A percentile compares a stretch with the other conserved stretches of the same genome.
These are phyloP conservation scores for Steinernema hermaphroditum DNA, from an alignment of 2,888 invertebrate species.

Conservation along the genomic window DNA sequence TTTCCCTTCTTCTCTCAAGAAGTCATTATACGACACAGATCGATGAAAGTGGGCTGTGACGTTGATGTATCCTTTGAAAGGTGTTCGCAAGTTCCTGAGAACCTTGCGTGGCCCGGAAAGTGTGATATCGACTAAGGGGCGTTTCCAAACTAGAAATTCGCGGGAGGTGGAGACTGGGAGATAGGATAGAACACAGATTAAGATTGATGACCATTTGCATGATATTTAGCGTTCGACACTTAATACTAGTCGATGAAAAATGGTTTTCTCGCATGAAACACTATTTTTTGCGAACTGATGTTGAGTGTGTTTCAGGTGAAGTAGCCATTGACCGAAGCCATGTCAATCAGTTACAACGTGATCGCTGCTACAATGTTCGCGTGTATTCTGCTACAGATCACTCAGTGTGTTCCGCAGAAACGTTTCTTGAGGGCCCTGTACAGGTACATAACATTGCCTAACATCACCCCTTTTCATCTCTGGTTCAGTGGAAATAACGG, in stretches of 20 bases:
- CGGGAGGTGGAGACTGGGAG: neutral
- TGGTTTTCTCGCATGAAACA: too few species aligned
- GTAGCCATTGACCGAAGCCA: neutral
- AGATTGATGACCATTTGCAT: neutral
- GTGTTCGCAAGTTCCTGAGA: too few species aligned
- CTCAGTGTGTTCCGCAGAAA: neutral
- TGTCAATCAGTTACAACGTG: neutral
- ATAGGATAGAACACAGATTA: neutral
- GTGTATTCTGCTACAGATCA: neutral
- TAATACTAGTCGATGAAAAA: too few species aligned
- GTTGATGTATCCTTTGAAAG: too few species aligned
- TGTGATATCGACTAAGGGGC: neutral
- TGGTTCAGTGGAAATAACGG: neutral
- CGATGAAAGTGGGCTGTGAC: too few species aligned
- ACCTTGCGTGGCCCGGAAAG: neutral
- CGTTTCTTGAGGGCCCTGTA: neutral
- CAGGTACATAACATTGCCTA: neutral
- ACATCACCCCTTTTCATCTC: neutral
- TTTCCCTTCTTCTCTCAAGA: too few species aligned
- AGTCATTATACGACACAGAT: too few species aligned
- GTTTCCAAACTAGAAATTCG: neutral
- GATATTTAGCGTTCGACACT: too few species aligned
- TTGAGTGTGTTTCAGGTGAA: too few species aligned
- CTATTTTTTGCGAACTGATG: too few species aligned
- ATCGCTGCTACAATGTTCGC: neutral